phyloP scores from a whole-genome alignment of 2,888 invertebrate species.

The Drosophila heteroneura region DNA sequence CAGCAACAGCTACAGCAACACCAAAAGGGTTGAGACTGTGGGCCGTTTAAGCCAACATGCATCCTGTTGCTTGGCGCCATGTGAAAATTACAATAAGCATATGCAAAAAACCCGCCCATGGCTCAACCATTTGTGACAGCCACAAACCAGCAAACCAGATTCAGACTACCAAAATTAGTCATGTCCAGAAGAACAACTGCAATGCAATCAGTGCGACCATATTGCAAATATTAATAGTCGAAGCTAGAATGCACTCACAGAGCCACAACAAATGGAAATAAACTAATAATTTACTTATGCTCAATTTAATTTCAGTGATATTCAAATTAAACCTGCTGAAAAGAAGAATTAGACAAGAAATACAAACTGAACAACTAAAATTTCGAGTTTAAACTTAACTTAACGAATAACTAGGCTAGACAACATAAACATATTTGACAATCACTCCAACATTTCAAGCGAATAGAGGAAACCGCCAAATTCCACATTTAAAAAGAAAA shows the following conservation, averaged over 20 bases:
- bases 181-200: constrained; percentile 33
- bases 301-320: not conserved
- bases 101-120: constrained; percentile 69
- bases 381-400: not conserved
- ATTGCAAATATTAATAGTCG: not conserved
- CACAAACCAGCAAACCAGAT: constrained; percentile 17
- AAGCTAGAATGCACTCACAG: constrained; percentile 1
- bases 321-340: not conserved
- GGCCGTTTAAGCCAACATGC: constrained; percentile 27
- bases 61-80: constrained; percentile 67
- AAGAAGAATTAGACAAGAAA: not conserved
- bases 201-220: not conserved
- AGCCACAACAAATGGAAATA: not conserved
- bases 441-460: not conserved
- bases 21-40: constrained; percentile 68
- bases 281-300: not conserved
- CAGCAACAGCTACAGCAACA: constrained; percentile 52
- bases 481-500: not conserved
- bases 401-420: too few species aligned
- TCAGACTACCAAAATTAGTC: constrained; percentile 67
- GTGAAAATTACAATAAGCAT: constrained; percentile 65
- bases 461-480: not conserved
- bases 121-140: constrained; percentile 17
- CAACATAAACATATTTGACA: not conserved
- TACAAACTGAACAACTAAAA: not conserved